Conservation (phyloP, 2,888 invertebrate genomes). For the Drosophila meridiana region DNA sequence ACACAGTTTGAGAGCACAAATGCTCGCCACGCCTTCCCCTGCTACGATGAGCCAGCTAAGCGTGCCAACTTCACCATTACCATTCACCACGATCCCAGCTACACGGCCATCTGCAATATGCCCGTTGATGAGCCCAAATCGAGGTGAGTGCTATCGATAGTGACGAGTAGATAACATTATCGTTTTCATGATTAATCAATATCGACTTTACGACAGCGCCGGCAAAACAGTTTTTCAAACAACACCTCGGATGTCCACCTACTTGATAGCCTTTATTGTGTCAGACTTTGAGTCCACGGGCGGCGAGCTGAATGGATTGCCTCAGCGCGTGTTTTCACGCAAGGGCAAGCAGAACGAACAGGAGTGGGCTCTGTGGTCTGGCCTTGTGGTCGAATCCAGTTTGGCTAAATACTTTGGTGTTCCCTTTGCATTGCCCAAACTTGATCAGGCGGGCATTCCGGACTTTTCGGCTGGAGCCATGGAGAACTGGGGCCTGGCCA, state of each 20-base stretch:
- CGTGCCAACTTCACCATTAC: constrained; percentile 88
- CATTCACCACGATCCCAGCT: constrained; percentile 71
- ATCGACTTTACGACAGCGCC: constrained; percentile 11
- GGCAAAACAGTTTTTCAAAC: constrained; percentile 83
- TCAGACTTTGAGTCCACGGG: constrained; percentile 86
- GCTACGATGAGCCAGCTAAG: constrained; percentile 89
- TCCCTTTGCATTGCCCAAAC: constrained; percentile 91
- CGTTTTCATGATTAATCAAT: background rate
- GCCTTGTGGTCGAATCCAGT: constrained; percentile 89
- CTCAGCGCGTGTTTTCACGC: constrained; percentile 81
- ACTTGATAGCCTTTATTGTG: constrained; percentile 92
- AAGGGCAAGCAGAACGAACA: constrained; percentile 85
- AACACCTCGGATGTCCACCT: constrained; percentile 90
- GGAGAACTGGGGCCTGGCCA: constrained; percentile 97
- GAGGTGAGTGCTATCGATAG: constrained; percentile 37
- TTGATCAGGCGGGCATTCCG: constrained; percentile 95
- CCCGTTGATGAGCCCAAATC: constrained; percentile 57
- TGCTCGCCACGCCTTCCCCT: constrained; percentile 90
- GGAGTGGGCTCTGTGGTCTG: constrained; percentile 90
- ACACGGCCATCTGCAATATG: constrained; percentile 86
- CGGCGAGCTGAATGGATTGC: constrained; percentile 63
- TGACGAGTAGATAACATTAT: background rate
- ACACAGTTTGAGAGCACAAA: constrained; percentile 90
- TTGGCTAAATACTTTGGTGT: constrained; percentile 90
- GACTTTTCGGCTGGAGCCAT: constrained; percentile 95